Evolutionary conservation across 2,797 vertebrate genomes (phyloP), one percentile per base, ranked within the genome.

Genomic region (Notoglanidium macrostoma): DNA sequence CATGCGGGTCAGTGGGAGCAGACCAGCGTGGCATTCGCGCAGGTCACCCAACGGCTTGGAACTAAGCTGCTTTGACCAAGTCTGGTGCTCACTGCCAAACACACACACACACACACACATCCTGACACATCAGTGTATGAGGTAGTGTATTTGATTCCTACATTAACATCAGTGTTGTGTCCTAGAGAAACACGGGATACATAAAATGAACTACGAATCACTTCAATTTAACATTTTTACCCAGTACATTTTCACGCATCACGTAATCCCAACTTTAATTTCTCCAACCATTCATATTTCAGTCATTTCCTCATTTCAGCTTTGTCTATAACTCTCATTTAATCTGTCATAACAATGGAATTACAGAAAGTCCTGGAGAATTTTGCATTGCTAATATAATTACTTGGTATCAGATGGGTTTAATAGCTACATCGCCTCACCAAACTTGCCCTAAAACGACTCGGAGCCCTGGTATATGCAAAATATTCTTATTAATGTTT

Each of bases 11-110:
- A 95, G 90, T 90, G 92, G 91, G 94, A 94, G 92, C 90, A 88
- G 90, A 88, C 84, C 89, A 85, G 67, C 76, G 83, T 68, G 63
- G 87, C 89, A 91, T 92, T 91, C 89, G 65, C 85, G 93, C 95
- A 96, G 95, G 95, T 96, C 95, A 93, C 84, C 92, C 95, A 94
- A 89, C 93, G 91, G 94, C 94, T 95, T 92, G 93, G 95, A 96
- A 95, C 93, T 96, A 96, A 96, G 94, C 94, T 94, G 92, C 94
- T 95, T 93, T 95, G 96, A 96, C 95, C 95, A 91, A 67, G 93
- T 89, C 94, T 94, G 94, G 94, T 94, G 91, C 93, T 89, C 92
- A 90, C 86, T 91, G 94, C 95, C 93, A 94, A 92, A 93, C 90
- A 87, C 90, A 88, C 89, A 86, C 54, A 79, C 46, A 76, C 87